Base-by-base conservation (phyloP, 2,888 invertebrate genomes). In the Salpingus planirostris region DNA sequence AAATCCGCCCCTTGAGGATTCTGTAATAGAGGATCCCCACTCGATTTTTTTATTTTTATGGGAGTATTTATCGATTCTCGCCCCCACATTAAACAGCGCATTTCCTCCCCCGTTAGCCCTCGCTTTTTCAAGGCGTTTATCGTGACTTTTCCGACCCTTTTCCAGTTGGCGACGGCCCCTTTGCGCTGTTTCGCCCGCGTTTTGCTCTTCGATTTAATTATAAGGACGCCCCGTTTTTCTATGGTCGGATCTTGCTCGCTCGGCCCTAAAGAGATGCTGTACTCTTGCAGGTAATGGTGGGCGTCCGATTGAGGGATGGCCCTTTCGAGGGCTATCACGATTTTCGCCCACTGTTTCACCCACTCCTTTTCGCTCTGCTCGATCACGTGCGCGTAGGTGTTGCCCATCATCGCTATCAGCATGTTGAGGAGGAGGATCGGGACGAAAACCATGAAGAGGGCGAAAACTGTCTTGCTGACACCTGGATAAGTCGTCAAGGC, bases 331-430 rank as follows among this genome's bases (percentile, higher is more conserved):
- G 95, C 89, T 12, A 98, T 92, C 2, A 98, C 93, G 46, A 97
- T 96, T 69, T 97, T 96, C 0, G 97, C 97, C 92, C 97, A 98
- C 87, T 92, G 92, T 61, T 93, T 92, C 61, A 95, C 86, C 89
- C 92, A 98, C 61, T 98, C 97, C 65, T 97, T 97, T 65, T 97
- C 97, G 18, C 96, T 96, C 60, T 95, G 92, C 60, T 92, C 90
- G 49, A 96, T 98, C 37, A 98, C 93, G 50, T 90, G 89, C 0
- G 93, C 91, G 61, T 98, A 98, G 0, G 98, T 98, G 66, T 97
- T 97, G 18, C 97, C 97, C 97, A 98, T 98, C 97, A 97, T 98
- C 43, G 98, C 98, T 45, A 98, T 98, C 64, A 98, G 75, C 83
- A 86, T 97, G 77, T 97, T 97, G 8, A 97, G 74, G 53, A 97